Conservation (phyloP, 2,888 invertebrate species). For the Blastobasis adustella region DNA sequence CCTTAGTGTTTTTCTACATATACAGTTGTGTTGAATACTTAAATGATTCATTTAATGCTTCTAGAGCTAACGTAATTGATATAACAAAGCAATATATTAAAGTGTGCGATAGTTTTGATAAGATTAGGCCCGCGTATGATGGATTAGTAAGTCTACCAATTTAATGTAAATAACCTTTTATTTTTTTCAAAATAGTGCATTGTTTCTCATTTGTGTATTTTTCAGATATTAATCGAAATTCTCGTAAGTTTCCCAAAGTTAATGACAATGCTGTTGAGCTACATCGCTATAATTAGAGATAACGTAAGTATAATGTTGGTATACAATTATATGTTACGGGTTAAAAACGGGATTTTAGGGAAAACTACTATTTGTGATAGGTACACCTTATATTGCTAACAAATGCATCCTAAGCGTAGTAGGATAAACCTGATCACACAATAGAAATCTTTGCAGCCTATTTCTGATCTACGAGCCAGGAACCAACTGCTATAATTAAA, state of each 20-base stretch:
- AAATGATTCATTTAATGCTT: not conserved
- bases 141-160: not conserved
- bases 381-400: no score
- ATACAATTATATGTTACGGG: not conserved
- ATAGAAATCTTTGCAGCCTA: no score
- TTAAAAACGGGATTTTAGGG: no score
- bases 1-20: not conserved
- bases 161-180: not conserved
- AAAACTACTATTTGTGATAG: no score
- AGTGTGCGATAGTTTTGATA: not conserved
- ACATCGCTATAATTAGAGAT: not conserved
- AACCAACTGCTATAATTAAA: no score
- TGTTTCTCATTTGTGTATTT: not conserved
- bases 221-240: not conserved
- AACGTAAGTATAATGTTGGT: not conserved
- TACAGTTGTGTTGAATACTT: not conserved
- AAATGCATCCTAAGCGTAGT: no score
- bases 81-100: not conserved
- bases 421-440: no score
- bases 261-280: not conserved
- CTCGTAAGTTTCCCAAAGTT: not conserved
- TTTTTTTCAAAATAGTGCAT: not conserved
- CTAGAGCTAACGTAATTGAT: not conserved
- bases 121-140: slow-evolving; percentile 2
- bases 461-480: no score